Conservation (phyloP, 1,140 invertebrate genomes). For the Bombus picipes region DNA sequence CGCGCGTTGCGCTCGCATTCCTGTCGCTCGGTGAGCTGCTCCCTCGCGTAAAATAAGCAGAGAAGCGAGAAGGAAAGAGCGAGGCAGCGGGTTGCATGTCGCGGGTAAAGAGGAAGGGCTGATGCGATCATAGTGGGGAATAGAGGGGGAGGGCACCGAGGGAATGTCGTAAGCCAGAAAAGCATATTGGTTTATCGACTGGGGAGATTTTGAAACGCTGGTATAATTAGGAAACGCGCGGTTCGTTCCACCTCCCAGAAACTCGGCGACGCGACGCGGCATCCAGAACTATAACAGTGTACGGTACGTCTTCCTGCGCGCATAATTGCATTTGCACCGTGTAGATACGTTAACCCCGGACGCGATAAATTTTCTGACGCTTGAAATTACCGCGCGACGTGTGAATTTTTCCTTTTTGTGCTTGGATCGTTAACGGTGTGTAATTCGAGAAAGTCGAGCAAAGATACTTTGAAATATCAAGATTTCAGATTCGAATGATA, state of each 20-base stretch:
- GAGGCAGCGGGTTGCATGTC: constrained; percentile 8
- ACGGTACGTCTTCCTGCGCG: neutral
- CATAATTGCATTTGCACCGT: constrained; percentile 2
- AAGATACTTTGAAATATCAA: neutral
- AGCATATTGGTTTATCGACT: constrained; percentile 82
- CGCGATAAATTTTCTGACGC: neutral
- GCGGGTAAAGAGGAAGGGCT: too few relatives aligned
- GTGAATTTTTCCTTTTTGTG: neutral
- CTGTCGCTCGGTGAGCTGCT: constrained; percentile 69
- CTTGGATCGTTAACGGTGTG: neutral
- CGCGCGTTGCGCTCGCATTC: constrained; percentile 78
- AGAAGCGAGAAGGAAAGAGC: constrained; percentile 53
- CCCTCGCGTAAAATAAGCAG: constrained; percentile 61
- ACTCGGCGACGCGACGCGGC: constrained; percentile 5
- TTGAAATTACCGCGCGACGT: too few relatives aligned
- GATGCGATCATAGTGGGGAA: neutral
- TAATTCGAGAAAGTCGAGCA: neutral
- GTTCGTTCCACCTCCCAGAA: constrained; percentile 58
- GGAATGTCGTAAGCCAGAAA: constrained; percentile 79
- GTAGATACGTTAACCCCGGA: neutral
- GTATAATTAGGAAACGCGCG: constrained; percentile 80
- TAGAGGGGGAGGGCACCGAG: constrained; percentile 44
- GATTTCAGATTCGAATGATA: neutral
- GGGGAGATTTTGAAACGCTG: constrained; percentile 76
- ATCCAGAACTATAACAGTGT: constrained; percentile 16